phyloP scores from a whole-genome alignment of 2,888 invertebrate species.

The Hemaris fuciformis region DNA sequence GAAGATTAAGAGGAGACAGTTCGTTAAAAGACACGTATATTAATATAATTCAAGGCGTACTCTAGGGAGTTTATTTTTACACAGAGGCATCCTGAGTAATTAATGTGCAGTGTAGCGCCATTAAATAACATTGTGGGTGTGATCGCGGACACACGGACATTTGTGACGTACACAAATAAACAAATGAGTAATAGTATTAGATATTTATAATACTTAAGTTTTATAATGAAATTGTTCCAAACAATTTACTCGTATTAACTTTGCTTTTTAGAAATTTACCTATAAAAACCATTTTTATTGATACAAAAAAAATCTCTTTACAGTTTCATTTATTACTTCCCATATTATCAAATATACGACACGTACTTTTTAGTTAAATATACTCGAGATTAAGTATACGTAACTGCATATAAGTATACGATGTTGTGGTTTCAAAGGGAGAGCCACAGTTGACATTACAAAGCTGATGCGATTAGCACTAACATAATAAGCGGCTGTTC shows the following conservation, averaged over 20 bases:
- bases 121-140: slow-evolving; percentile 39
- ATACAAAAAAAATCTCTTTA: no score
- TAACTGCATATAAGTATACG: not conserved
- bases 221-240: not conserved
- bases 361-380: no score
- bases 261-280: not conserved
- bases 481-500: slow-evolving; percentile 11
- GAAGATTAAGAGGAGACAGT: not conserved
- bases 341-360: no score
- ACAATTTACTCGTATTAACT: no score
- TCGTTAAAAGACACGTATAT: not conserved
- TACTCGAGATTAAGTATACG: not conserved
- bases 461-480: slow-evolving; percentile 12
- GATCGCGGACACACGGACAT: slow-evolving; percentile 24
- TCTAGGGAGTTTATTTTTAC: slow-evolving; percentile 26
- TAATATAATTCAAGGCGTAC: not conserved
- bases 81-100: slow-evolving; percentile 38
- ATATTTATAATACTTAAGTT: not conserved
- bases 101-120: slow-evolving; percentile 43
- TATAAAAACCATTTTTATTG: no score
- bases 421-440: slow-evolving; percentile 3
- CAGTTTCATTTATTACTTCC: no score
- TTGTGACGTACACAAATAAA: not conserved
- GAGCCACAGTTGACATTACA: slow-evolving; percentile 24
- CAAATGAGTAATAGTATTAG: not conserved